Evolutionary conservation across 2,113 vertebrate species (phyloP), one percentile per base, ranked within the genome.

Genomic region (Oreochromis tanganicae): DNA sequence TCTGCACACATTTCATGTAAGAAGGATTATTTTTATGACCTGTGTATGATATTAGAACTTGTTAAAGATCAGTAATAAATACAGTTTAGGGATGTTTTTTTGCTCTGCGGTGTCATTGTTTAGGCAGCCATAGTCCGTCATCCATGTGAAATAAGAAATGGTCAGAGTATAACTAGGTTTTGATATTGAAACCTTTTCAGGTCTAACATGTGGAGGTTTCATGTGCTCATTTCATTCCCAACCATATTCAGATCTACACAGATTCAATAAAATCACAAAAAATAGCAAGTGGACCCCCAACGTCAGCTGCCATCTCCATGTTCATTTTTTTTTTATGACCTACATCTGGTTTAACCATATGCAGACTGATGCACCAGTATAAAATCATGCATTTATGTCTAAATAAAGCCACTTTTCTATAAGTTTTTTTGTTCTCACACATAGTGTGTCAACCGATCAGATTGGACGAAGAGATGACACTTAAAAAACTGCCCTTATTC

Each of bases 21-120:
- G 48, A 21, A n/a, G 21, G 38, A 12, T 19, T 54, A 14, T 85
- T 89, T 90, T 83, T 59, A 81, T 68, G 90, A 80, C 29, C 34
- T 55, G 63, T 88, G 75, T 90, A 55, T 50, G 63, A 68, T 82
- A 55, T 91, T 29, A 90, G 82, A 82, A 82, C 19, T 75, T 54
- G 80, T 85, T 75, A 11, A 63, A 43, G 81, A 80, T 56, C 27
- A 81, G 38, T 86, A 94, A 94, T 94, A 95, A 95, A 95, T 80
- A 59, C 82, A 79, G 85, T 94, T 90, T 85, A 79, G 85, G 84
- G 80, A 80, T 34, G 7, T 50, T 27, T 56, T 63, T 73, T 14
- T 52, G 4, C 11, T 80, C 21, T 8, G 7, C 6, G 1, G 17
- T 61, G 17, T 92, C 63, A 4, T 56, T 86, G 78, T 81, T 85